Conservation (phyloP, 37 sponge, comb jelly and placozoan species). For the Eunapius fragilis region DNA sequence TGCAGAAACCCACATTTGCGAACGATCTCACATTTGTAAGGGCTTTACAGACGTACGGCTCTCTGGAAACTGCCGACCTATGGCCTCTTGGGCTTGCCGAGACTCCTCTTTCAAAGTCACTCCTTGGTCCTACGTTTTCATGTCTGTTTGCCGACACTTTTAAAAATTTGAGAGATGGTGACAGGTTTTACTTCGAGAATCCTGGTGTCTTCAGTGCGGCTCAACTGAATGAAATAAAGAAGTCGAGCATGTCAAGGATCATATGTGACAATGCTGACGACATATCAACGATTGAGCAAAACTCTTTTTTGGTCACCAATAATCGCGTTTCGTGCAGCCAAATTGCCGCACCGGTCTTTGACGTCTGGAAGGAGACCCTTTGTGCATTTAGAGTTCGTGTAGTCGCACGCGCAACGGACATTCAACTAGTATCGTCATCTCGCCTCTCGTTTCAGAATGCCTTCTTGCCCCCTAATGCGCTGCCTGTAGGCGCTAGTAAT, state of each 20-base stretch:
- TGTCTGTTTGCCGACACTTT: conserved; percentile 90
- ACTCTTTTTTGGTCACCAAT: conserved; percentile 36
- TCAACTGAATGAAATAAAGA: conserved; percentile 78
- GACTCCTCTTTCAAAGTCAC: conserved; percentile 44
- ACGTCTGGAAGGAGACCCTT: no score
- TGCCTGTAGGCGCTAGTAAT: no score
- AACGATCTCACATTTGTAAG: not conserved
- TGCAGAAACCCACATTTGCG: not conserved
- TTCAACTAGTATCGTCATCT: no score
- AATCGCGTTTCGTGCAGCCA: no score
- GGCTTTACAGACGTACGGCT: not conserved
- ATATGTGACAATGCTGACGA: conserved; percentile 89
- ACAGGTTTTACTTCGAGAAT: conserved; percentile 84
- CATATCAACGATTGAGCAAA: conserved; percentile 56
- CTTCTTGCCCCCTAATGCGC: no score
- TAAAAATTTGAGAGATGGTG: conserved; percentile 72
- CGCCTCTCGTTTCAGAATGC: no score
- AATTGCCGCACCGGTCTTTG: no score
- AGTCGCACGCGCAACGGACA: no score
- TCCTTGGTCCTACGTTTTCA: conserved; percentile 80
- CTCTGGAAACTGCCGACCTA: conserved; percentile 51
- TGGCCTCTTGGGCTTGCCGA: conserved; percentile 89
- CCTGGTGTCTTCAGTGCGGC: conserved; percentile 66
- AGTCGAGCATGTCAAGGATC: conserved; percentile 72
- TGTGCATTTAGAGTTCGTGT: no score